Evolutionary conservation across 2,113 vertebrate genomes (phyloP).

Genomic region (Trichechus manatus): DNA sequence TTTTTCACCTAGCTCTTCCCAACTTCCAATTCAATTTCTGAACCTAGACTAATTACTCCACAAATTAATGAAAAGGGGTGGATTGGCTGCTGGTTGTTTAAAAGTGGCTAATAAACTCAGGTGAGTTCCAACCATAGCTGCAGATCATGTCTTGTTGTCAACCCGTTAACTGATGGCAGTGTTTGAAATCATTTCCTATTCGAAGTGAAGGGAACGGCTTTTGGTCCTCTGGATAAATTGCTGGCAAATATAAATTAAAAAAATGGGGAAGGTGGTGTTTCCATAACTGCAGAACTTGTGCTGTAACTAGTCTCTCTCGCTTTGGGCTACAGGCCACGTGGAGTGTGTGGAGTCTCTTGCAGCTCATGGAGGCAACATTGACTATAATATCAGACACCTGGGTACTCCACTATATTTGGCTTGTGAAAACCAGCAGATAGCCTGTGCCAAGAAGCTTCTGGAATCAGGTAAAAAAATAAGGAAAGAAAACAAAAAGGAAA

Average conservation of each 20-base stretch:
- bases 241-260: neutral
- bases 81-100: neutral
- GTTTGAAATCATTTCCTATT: neutral
- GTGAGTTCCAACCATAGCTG: neutral
- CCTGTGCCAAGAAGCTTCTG: slow-evolving; percentile 90
- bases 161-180: neutral
- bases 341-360: slow-evolving; percentile 89
- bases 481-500: neutral
- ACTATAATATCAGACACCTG: slow-evolving; percentile 87
- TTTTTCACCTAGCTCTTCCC: neutral
- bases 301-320: neutral
- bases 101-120: neutral
- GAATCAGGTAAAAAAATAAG: slow-evolving; percentile 89
- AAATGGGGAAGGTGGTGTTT: neutral
- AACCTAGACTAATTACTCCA: neutral
- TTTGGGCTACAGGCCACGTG: slow-evolving; percentile 87
- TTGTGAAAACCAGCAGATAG: slow-evolving; percentile 90
- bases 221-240: neutral
- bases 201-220: neutral
- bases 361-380: slow-evolving; percentile 87
- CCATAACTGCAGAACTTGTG: neutral
- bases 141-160: neutral
- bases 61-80: neutral
- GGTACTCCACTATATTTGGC: slow-evolving; percentile 92
- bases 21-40: slow-evolving; percentile 6